phyloP scores from a whole-genome alignment of 1,140 invertebrate species.

The Drosophila bifasciata region DNA sequence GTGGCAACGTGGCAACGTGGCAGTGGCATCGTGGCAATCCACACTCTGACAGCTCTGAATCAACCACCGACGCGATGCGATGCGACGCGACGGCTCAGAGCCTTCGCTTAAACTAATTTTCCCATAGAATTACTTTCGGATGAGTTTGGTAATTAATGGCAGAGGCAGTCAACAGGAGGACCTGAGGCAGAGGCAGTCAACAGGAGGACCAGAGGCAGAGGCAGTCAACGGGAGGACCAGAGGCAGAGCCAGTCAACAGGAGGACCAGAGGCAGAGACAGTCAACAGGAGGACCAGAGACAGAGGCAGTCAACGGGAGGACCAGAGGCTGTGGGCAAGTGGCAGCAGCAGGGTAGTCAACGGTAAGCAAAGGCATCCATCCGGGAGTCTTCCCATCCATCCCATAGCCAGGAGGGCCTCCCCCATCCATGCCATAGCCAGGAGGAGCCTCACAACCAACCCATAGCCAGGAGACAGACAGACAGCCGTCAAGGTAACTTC shows the following conservation, averaged over 20 bases:
- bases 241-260: constrained; percentile 30
- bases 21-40: constrained; percentile 38
- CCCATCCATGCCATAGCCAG: constrained; percentile 4
- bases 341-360: constrained; percentile 27
- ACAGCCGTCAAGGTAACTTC: neutral
- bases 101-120: constrained; percentile 73
- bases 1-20: neutral
- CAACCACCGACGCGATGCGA: constrained; percentile 18
- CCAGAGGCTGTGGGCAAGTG: too few relatives aligned
- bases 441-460: neutral
- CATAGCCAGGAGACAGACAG: neutral
- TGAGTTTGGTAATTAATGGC: constrained; percentile 81
- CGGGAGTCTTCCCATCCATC: constrained; percentile 1
- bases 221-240: neutral
- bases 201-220: too few relatives aligned
- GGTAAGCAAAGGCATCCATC: constrained; percentile 35
- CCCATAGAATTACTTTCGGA: constrained; percentile 76
- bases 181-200: too few relatives aligned
- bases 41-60: constrained; percentile 53
- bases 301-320: too few relatives aligned
- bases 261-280: constrained; percentile 40
- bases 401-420: constrained; percentile 1
- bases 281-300: neutral
- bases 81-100: constrained; percentile 24
- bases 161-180: constrained; percentile 9